These are phyloP conservation scores for Drosophila borborema DNA, from an alignment of 2,888 invertebrate species.

Conservation along the genomic window DNA sequence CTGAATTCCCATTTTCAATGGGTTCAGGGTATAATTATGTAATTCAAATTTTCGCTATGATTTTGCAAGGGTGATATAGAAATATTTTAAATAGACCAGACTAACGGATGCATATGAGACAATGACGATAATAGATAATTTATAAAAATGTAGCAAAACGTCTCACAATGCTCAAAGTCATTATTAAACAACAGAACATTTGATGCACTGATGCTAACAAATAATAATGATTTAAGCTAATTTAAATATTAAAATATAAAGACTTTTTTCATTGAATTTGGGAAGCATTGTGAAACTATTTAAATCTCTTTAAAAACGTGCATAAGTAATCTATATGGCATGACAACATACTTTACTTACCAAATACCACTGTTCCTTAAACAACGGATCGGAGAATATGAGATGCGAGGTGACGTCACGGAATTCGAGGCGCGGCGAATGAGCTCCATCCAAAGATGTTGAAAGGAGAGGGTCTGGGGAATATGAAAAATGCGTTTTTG, in stretches of 20 bases:
- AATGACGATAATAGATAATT: background rate
- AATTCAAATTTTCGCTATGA: background rate
- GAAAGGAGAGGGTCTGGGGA: slow-evolving; percentile 63
- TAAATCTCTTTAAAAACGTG: background rate
- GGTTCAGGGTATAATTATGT: too few relatives aligned
- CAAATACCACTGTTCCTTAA: slow-evolving; percentile 98
- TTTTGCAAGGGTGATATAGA: background rate
- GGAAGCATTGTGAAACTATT: background rate
- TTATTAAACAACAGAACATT: background rate
- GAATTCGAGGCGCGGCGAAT: slow-evolving; percentile 83
- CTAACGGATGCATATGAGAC: background rate
- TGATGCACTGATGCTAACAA: background rate
- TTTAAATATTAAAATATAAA: background rate
- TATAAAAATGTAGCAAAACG: background rate
- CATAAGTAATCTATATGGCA: slow-evolving; percentile 35
- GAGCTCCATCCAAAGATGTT: slow-evolving; percentile 45
- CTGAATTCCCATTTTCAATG: too few relatives aligned
- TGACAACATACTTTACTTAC: slow-evolving; percentile 89
- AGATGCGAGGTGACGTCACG: slow-evolving; percentile 86
- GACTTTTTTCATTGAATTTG: background rate
- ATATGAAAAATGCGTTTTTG: slow-evolving; percentile 71
- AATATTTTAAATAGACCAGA: background rate
- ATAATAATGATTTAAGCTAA: background rate
- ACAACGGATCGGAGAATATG: slow-evolving; percentile 95
- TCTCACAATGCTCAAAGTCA: background rate